Base-by-base conservation (phyloP, 2,797 vertebrate genomes). In the Parotocinclus haroldoi region DNA sequence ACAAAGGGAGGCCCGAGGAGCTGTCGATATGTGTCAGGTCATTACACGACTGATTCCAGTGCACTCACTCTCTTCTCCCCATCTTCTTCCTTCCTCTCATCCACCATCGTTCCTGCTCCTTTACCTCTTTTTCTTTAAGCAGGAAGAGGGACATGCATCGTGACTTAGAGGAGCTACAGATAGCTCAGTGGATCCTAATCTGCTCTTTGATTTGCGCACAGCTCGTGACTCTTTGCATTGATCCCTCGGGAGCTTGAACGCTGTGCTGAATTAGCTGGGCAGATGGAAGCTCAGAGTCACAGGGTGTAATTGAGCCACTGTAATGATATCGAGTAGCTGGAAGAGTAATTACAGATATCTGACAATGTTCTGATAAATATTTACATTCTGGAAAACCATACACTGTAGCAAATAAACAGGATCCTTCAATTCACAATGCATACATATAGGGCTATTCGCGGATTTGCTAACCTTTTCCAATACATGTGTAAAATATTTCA, bases 21-120 rank as follows among this genome's bases (percentile, higher is more conserved):
- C 42, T 66, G 72, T 75, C 75, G 62, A 78, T 74, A 78, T 53
- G 73, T 76, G 73, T 76, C 78, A 76, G 73, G 71, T 79, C 72
- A 81, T 78, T 78, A 79, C 66, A 69, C 9, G 39, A 75, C 68
- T 60, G 67, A 62, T 68, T 55, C 62, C 68, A 42, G 70, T 36
- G n/a, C 58, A 11, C 53, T 52, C 59, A 38, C 42, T 19, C 50
- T 9, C 18, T 11, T 54, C 19, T 16, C 63, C 66, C 46, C 53
- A 17, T 39, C 27, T 19, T 40, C 59, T 45, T 27, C 38, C 39
- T 59, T 27, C 12, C 8, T 17, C 36, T 44, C 50, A 46, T 42
- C 17, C 51, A 27, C 58, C 37, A 38, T 55, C 62, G 17, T 27
- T 65, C 17, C 39, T 12, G 42, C 70, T 48, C 39, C 16, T 40